These are phyloP conservation scores for Oreotragus oreotragus DNA, from an alignment of 2,113 vertebrate genomes.

Conservation along the genomic window DNA sequence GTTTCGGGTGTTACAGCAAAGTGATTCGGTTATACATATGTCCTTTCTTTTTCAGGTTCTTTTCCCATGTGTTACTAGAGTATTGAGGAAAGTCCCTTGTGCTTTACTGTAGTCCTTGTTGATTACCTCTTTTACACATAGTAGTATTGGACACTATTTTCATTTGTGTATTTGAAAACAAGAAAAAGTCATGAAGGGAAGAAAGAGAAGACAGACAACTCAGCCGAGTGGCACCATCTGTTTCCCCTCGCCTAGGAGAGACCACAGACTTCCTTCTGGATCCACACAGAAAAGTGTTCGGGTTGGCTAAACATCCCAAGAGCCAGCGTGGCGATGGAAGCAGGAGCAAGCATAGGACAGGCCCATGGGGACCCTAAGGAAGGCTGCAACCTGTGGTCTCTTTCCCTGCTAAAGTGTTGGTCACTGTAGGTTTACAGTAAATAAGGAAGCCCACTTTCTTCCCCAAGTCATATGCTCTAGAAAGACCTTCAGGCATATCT, in stretches of 20 bases:
- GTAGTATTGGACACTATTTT: background rate
- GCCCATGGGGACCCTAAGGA: no score
- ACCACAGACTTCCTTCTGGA: background rate
- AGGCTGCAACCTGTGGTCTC: background rate
- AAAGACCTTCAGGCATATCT: background rate
- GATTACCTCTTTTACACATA: no score
- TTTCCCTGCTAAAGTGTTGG: background rate
- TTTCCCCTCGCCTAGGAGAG: background rate
- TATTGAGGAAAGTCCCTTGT: background rate
- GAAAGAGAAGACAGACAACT: background rate
- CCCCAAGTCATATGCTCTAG: background rate
- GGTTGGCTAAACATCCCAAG: background rate
- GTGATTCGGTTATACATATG: background rate
- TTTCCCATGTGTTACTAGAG: background rate
- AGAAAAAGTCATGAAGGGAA: background rate
- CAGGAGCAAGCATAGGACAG: background rate
- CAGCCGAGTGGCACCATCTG: fast-evolving
- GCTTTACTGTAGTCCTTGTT: background rate
- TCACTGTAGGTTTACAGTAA: background rate
- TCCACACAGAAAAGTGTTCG: background rate
- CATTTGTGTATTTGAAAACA: background rate
- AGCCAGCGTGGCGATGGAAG: background rate
- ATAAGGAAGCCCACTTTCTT: background rate
- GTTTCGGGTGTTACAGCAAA: background rate
- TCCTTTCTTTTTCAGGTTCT: background rate